Conservation (phyloP, 2,113 vertebrate species). For the Andinoacara biseriatus region DNA sequence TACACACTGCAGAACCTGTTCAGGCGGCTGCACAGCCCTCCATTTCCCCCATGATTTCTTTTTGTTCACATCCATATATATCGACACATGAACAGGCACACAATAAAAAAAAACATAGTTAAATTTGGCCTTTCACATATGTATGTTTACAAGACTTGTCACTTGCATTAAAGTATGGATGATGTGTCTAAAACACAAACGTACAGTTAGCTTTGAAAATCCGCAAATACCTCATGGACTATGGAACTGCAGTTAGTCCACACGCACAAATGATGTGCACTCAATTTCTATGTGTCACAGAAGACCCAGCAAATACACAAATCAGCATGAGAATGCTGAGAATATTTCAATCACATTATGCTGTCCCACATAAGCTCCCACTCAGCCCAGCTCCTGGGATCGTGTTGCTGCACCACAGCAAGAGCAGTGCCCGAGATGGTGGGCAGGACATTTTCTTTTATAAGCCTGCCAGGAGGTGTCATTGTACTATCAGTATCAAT, state of each 20-base stretch:
- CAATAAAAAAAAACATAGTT: not conserved
- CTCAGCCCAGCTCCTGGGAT: slow-evolving; percentile 23
- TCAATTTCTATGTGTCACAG: slow-evolving; percentile 16
- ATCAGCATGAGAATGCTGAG: slow-evolving; percentile 1
- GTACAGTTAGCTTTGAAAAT: slow-evolving; percentile 32
- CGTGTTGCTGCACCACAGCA: slow-evolving; percentile 3
- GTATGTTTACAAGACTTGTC: slow-evolving; percentile 36
- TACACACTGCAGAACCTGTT: slow-evolving; percentile 38
- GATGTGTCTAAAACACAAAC: slow-evolving; percentile 32
- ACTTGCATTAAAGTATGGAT: slow-evolving; percentile 2
- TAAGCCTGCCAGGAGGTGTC: slow-evolving; percentile 68
- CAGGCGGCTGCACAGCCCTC: slow-evolving; percentile 25
- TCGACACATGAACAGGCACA: not conserved
- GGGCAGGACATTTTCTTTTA: slow-evolving; percentile 64
- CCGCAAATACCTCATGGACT: slow-evolving; percentile 21
- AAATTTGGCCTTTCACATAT: slow-evolving; percentile 12
- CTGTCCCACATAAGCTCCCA: slow-evolving; percentile 1
- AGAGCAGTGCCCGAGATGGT: slow-evolving; percentile 28
- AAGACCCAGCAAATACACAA: not conserved
- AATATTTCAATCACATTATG: slow-evolving; percentile 15
- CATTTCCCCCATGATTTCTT: slow-evolving; percentile 18
- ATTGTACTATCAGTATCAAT: slow-evolving; percentile 64
- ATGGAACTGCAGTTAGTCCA: not conserved
- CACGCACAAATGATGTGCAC: not conserved
- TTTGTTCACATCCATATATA: slow-evolving; percentile 26